Conservation (phyloP, 2,113 vertebrate species). For the Melierax canorus region DNA sequence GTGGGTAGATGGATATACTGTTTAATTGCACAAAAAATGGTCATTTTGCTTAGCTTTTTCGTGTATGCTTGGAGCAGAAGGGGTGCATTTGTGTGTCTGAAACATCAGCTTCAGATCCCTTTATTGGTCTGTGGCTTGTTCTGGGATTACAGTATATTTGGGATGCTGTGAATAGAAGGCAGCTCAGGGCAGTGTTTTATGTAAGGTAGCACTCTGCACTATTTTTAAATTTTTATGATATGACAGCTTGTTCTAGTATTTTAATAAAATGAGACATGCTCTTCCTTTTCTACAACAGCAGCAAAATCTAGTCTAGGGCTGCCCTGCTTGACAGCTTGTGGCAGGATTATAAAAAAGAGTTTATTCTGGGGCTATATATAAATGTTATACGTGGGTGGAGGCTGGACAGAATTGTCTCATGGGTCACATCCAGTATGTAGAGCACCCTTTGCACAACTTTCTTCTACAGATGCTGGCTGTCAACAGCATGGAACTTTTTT, state of each 20-base stretch:
- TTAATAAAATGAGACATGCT: conserved; percentile 32
- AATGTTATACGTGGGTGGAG: conserved; percentile 11
- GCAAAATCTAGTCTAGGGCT: conserved; percentile 27
- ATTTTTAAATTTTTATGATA: conserved; percentile 35
- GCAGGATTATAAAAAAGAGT: conserved; percentile 47
- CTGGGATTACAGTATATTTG: background rate
- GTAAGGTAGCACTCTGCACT: conserved; percentile 13
- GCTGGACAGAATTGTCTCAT: background rate
- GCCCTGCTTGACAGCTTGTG: conserved; percentile 39
- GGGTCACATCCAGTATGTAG: conserved; percentile 5
- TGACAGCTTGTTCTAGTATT: background rate
- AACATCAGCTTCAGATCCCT: background rate
- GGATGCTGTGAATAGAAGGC: conserved; percentile 6
- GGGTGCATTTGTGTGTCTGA: background rate
- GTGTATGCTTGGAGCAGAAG: background rate
- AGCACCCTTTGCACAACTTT: background rate
- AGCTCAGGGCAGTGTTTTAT: conserved; percentile 45
- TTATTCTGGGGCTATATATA: conserved; percentile 41
- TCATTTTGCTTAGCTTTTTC: background rate
- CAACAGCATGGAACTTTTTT: background rate
- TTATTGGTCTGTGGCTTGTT: background rate
- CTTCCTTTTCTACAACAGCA: conserved; percentile 2
- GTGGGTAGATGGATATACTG: background rate
- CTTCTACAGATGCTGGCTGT: background rate
- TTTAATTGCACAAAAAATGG: background rate